These are phyloP conservation scores for Agriopis leucophaearia DNA, from an alignment of 2,888 invertebrate species.

Conservation along the genomic window DNA sequence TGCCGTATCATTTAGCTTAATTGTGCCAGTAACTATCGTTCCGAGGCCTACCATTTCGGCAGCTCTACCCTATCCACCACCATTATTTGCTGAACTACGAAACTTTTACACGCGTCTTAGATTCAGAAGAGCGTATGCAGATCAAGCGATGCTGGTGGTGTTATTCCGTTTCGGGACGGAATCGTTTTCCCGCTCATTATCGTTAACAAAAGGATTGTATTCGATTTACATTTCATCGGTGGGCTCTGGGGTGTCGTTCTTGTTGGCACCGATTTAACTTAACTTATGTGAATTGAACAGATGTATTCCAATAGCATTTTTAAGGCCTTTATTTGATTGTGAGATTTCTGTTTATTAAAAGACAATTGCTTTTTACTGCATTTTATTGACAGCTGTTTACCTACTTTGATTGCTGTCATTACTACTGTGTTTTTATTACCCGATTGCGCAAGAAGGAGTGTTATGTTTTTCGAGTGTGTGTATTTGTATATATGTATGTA, in stretches of 20 bases:
- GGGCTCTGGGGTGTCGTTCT: constrained; percentile 56
- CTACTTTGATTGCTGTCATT: background rate
- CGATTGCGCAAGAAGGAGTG: no score
- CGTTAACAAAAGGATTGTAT: constrained; percentile 72
- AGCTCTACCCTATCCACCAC: constrained; percentile 48
- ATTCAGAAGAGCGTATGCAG: constrained; percentile 39
- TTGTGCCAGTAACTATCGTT: constrained; percentile 67
- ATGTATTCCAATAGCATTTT: constrained; percentile 3
- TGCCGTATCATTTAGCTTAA: constrained; percentile 66
- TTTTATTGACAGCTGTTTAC: background rate
- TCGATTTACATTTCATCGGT: constrained; percentile 70
- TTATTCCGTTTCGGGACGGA: constrained; percentile 62
- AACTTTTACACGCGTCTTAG: constrained; percentile 49
- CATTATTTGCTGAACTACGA: constrained; percentile 57
- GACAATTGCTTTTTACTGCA: constrained; percentile 1
- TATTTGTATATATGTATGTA: no score
- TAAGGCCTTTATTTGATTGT: background rate
- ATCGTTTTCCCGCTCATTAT: constrained; percentile 69
- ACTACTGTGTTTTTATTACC: background rate
- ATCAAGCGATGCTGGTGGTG: constrained; percentile 46
- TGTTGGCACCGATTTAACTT: constrained; percentile 47
- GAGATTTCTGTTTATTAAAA: background rate
- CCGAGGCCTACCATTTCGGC: constrained; percentile 61
- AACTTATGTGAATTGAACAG: constrained; percentile 18
- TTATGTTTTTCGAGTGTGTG: no score